Base-by-base conservation (phyloP, 2,113 vertebrate genomes). In the Odocoileus hemionus region DNA sequence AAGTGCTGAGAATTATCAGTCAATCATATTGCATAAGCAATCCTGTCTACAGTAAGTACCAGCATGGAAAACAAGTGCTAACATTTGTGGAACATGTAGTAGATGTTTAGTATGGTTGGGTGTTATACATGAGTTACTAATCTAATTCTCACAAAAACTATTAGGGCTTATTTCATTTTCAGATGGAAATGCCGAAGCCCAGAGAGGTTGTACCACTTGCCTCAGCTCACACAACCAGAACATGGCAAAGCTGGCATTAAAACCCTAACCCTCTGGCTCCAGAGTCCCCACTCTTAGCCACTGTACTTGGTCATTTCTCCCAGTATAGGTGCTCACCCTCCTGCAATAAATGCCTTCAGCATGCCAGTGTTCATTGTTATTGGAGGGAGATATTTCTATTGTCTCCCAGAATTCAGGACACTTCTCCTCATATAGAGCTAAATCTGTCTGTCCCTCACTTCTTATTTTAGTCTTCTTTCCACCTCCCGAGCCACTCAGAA, bases 341-440 rank as follows among this genome's bases (percentile, higher is more conserved):
- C 43, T 89, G 6, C 16, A 15, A 43, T 25, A 28, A 76, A 82
- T 23, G 9, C 30, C 36, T 43, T 45, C 1, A 17, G 39, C 23
- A 50, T 43, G 13, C 2, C 21, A 61, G 4, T 4, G 0, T 0
- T 78, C 45, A 4, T 33, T 52, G 15, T 39, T 17, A 54, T 6
- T 61, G 23, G n/a, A 60, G 13, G 74, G 26, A 60, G 10, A 3
- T 1, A 58, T 50, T 60, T 78, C 43, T 52, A 0, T 50, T 55
- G 43, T 17, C 19, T 86, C 60, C 15, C 1, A 78, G 23, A 78
- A 26, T 5, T 83, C 13, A 85, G n/a, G 43, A n/a, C 39, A 10
- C 0, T 25, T 85, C 36, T 92, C 5, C 55, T 92, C 5, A 54
- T 12, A 4, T 11, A 45, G 39, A 64, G 55, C 15, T 82, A 54